Percentiles rank a stretch among this genome's conserved stretches.
Conservation (phyloP, 2,797 vertebrate genomes). For the Poeciliopsis gracilis region DNA sequence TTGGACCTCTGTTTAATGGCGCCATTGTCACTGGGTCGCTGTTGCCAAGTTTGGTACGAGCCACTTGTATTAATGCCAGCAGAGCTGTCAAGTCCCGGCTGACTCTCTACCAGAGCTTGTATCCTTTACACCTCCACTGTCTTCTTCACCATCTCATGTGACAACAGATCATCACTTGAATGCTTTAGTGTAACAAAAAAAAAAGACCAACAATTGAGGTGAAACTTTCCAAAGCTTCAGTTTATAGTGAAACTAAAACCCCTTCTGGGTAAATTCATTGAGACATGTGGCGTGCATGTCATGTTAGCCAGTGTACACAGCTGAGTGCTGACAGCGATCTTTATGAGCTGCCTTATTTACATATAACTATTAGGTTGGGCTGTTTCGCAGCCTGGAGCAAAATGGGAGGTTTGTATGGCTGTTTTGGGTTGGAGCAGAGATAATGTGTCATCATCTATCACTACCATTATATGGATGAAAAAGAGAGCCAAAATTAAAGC, state of each 20-base stretch:
- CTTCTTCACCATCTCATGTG: constrained; percentile 9
- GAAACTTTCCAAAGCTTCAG: constrained; percentile 34
- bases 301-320: constrained; percentile 65
- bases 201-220: constrained; percentile 3
- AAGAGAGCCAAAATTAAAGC: constrained; percentile 60
- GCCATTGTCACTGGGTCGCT: constrained; percentile 92
- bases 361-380: constrained; percentile 70
- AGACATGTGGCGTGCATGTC: constrained; percentile 67
- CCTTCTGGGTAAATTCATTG: constrained; percentile 58
- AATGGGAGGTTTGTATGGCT: constrained; percentile 56
- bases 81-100: constrained; percentile 96
- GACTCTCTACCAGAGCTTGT: constrained; percentile 99
- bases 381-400: constrained; percentile 71
- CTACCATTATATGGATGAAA: constrained; percentile 58
- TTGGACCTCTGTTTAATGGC: constrained; percentile 94
- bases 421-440: constrained; percentile 62
- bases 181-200: background rate
- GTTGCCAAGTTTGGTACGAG: constrained; percentile 93
- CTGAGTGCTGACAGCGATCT: constrained; percentile 77
- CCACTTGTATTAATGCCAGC: constrained; percentile 98
- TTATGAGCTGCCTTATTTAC: constrained; percentile 76
- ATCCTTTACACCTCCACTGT: constrained; percentile 84
- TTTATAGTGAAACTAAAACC: constrained; percentile 43
- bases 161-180: constrained; percentile 6
- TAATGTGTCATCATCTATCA: constrained; percentile 74